Conservation (phyloP, 1,140 invertebrate genomes). For the Microplitis demolitor region DNA sequence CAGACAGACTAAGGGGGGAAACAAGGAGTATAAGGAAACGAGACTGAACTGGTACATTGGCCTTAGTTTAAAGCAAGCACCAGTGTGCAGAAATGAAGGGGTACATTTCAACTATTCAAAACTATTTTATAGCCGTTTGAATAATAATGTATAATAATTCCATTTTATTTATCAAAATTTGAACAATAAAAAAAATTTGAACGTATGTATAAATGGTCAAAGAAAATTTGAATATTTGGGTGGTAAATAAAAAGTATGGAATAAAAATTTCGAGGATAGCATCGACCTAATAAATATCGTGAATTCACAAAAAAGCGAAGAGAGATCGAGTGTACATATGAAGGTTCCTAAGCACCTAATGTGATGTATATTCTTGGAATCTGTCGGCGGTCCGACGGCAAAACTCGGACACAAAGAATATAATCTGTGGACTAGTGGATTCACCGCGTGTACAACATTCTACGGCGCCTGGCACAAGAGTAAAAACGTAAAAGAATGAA, state of each 20-base stretch:
- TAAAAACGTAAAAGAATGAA: slow-evolving; percentile 8
- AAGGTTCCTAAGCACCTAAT: neutral
- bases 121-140: too few species aligned
- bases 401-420: slow-evolving; percentile 16
- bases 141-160: too few species aligned
- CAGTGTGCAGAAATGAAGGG: too few species aligned
- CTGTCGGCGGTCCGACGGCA: slow-evolving; percentile 18
- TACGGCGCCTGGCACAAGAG: slow-evolving; percentile 1
- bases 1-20: too few species aligned
- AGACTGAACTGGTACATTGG: too few species aligned
- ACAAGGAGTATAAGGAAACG: too few species aligned
- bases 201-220: neutral
- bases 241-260: too few species aligned
- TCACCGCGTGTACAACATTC: slow-evolving; percentile 5
- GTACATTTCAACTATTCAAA: too few species aligned
- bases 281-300: slow-evolving; percentile 21
- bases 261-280: slow-evolving; percentile 11
- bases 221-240: too few species aligned
- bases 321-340: neutral
- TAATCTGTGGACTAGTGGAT: slow-evolving; percentile 13
- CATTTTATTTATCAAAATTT: too few species aligned
- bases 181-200: neutral
- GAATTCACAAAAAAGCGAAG: neutral
- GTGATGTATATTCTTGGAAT: slow-evolving; percentile 24
- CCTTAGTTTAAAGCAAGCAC: too few species aligned